Conservation (phyloP, 2,797 vertebrate species). For the Hemibagrus guttatus region DNA sequence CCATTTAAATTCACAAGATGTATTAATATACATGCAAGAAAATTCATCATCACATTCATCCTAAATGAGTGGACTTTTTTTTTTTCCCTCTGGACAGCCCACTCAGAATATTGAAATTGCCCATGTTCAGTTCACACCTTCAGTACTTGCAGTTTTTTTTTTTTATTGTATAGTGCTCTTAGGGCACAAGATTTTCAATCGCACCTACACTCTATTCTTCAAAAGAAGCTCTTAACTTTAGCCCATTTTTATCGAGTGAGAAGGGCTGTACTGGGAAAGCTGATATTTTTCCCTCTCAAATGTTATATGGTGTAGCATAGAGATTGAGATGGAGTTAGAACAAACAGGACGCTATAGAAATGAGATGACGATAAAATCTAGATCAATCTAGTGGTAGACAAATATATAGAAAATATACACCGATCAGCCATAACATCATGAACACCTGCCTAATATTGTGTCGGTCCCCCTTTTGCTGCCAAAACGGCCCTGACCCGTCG, state of each 20-base stretch:
- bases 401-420: neutral
- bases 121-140: neutral
- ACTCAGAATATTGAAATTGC: neutral
- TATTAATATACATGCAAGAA: neutral
- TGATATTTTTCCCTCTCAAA: neutral
- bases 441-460: no score
- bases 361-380: neutral
- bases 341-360: neutral
- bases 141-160: neutral
- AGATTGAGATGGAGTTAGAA: neutral
- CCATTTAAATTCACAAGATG: neutral
- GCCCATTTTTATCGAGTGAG: neutral
- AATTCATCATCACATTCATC: neutral
- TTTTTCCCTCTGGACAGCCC: neutral
- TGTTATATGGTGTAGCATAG: neutral
- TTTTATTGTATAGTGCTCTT: neutral
- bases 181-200: neutral
- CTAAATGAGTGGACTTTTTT: neutral
- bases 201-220: neutral
- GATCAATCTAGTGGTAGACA: neutral
- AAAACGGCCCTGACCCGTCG: no score
- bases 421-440: no score
- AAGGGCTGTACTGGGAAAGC: neutral
- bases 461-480: no score
- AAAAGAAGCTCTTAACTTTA: slow-evolving; percentile 1